Evolutionary conservation across 2,797 vertebrate species (phyloP), one percentile per base, ranked within the genome.

Genomic region (Oceanodroma leucorhoa): DNA sequence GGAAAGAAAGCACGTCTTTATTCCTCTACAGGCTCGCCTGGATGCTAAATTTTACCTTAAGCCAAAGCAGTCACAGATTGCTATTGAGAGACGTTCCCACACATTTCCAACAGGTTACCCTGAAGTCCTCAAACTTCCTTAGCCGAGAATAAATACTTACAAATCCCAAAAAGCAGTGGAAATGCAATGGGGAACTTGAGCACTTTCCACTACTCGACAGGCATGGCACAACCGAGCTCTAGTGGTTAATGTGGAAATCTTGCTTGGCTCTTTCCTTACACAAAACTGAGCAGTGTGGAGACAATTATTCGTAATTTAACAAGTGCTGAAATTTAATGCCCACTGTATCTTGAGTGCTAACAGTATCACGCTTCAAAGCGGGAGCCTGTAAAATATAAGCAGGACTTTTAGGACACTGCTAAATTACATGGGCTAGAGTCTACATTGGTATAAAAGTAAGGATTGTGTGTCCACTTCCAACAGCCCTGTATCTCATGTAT

Each of bases 1-100:
- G 64, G 82, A 95, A 98, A 98, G 97, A 98, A 98, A 98, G 98
- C 89, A 10, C 5, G 94, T 85, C 97, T 98, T 98, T 98, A 97
- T 98, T 97, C 87, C 30, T 82, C 95, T 76, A 40, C 86, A 57
- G 93, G 78, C 94, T 96, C 0, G 19, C 96, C 83, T 96, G 95
- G 96, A 97, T 95, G 86, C 96, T 94, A 86, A 36, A 79, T 93
- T 91, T 96, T 91, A 81, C 96, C 86, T 94, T 75, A 91, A 97
- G 96, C 97, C 97, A 98, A 97, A 91, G 85, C 79, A 93, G 97
- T 97, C 97, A 98, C 96, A 98, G 89, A 97, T 96, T 94, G 94
- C 94, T 87, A 97, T 97, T 98, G 97, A 98, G 95, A 94, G 73
- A 80, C 43, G 12, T 87, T 96, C 95, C 96, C 65, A 89, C 89